Evolutionary conservation across 2,113 vertebrate species (phyloP).

Genomic region (Symphodus melops): DNA sequence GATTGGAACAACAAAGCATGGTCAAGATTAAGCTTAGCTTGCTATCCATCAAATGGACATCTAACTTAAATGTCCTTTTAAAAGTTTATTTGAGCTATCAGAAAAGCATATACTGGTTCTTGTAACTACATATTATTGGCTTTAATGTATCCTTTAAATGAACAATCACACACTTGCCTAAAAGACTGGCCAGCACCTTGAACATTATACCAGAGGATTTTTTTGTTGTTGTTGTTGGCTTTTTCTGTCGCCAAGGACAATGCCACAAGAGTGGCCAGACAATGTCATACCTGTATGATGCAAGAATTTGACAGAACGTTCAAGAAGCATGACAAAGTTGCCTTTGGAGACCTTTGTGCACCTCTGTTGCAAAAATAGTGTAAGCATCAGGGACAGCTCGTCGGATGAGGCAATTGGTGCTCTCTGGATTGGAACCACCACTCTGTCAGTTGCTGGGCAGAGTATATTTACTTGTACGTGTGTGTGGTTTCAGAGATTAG

Average conservation of each 20-base stretch:
- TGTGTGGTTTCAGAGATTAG: conserved; percentile 9
- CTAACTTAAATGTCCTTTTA: background rate
- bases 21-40: conserved; percentile 12
- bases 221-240: conserved; percentile 12
- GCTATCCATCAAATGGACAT: conserved; percentile 17
- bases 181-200: background rate
- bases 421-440: conserved; percentile 62
- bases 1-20: conserved; percentile 1
- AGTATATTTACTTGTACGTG: conserved; percentile 24
- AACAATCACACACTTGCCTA: background rate
- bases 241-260: conserved; percentile 28
- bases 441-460: conserved; percentile 72
- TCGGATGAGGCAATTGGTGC: conserved; percentile 67
- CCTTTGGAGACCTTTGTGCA: conserved; percentile 58
- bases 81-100: conserved; percentile 3
- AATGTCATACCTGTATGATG: conserved; percentile 66
- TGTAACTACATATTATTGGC: background rate
- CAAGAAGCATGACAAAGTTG: conserved; percentile 45
- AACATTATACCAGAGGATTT: conserved; percentile 3
- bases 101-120: background rate
- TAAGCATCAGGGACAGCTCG: conserved; percentile 45
- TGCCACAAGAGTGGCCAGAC: conserved; percentile 38
- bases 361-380: conserved; percentile 41
- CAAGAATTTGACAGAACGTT: conserved; percentile 68
- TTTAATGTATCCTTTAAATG: background rate